A percentile compares a stretch with the other conserved stretches of the same genome.
Conservation (phyloP, 2,888 invertebrate genomes). For the Idaea aversata region DNA sequence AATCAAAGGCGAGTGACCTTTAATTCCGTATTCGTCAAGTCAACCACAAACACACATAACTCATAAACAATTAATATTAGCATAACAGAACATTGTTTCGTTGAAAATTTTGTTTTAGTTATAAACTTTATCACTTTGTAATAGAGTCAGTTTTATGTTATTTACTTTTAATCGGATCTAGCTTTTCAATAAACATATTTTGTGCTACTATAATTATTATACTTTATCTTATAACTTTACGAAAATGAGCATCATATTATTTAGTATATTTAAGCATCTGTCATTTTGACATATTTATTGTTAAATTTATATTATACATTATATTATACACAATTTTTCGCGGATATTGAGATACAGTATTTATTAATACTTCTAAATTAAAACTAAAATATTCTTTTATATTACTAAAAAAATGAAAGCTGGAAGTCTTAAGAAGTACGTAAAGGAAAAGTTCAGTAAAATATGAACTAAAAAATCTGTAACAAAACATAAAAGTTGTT, state of each 20-base stretch:
- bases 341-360: background rate
- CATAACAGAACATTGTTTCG: constrained; percentile 10
- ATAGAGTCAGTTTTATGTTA: background rate
- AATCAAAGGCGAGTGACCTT: constrained; percentile 10
- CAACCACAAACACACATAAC: constrained; percentile 9
- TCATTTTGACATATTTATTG: background rate
- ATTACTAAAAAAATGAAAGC: background rate
- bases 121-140: background rate
- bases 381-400: too few relatives aligned
- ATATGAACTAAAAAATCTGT: background rate
- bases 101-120: background rate
- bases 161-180: background rate
- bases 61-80: constrained; percentile 12
- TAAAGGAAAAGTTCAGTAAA: background rate
- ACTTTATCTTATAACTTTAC: background rate
- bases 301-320: background rate
- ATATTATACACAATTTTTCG: constrained; percentile 13
- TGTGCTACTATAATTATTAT: background rate
- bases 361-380: background rate
- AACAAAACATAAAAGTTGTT: background rate
- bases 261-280: background rate
- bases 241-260: background rate
- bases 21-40: background rate
- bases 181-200: background rate
- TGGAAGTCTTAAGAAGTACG: background rate